Evolutionary conservation across 2,797 vertebrate species (phyloP).

Genomic region (Macropus fuliginosus): DNA sequence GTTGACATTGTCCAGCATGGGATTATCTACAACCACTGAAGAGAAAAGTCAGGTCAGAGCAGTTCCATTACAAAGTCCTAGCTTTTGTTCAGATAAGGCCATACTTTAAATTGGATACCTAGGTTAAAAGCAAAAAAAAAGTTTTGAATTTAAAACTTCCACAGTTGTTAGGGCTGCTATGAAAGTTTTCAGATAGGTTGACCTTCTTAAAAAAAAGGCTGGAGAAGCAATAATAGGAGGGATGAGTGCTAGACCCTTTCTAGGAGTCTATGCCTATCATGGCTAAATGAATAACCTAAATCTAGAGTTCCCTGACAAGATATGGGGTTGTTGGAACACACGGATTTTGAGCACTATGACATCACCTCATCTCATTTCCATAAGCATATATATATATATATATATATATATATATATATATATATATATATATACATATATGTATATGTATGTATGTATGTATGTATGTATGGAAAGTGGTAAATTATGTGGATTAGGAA

Average conservation of each 20-base stretch:
- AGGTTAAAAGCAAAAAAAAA: background rate
- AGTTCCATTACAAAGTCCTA: background rate
- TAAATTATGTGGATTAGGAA: background rate
- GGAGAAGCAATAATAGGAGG: background rate
- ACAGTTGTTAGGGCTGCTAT: background rate
- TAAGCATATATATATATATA: background rate
- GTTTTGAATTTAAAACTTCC: background rate
- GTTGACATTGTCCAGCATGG: no score
- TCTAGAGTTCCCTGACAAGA: background rate
- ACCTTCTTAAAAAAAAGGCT: background rate
- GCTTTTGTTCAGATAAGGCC: no score
- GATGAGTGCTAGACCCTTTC: background rate
- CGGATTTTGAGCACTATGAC: background rate
- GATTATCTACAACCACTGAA: no score
- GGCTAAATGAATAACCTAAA: background rate
- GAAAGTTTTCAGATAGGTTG: background rate
- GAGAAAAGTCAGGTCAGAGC: background rate
- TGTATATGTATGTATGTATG: no score
- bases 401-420: no score
- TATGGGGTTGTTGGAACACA: background rate
- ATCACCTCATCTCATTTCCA: background rate
- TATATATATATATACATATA: no score
- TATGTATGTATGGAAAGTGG: background rate
- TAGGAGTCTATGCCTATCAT: background rate
- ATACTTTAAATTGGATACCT: background rate